A percentile compares a stretch with the other conserved stretches of the same genome.
Evolutionary conservation across 2,888 invertebrate genomes (phyloP).

Genomic region (Macrophya alboannulata): DNA sequence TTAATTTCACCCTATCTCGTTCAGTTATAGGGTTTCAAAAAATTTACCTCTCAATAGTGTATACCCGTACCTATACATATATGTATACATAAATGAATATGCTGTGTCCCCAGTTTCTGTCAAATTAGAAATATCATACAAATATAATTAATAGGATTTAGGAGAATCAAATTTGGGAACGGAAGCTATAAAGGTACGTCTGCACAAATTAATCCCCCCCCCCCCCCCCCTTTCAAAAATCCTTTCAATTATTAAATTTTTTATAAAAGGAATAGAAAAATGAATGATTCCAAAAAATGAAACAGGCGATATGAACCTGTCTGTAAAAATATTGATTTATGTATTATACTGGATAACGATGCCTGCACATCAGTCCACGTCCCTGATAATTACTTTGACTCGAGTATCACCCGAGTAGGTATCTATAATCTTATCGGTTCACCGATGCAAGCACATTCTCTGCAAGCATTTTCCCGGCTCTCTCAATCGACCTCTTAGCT

Average conservation of each 20-base stretch:
- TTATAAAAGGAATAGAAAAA: too few relatives aligned
- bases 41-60: neutral
- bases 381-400: slow-evolving; percentile 65
- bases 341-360: slow-evolving; percentile 48
- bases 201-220: too few relatives aligned
- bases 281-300: too few relatives aligned
- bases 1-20: slow-evolving; percentile 17
- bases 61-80: too few relatives aligned
- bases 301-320: too few relatives aligned
- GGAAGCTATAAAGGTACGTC: too few relatives aligned
- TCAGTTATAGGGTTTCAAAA: neutral
- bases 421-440: slow-evolving; percentile 62
- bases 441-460: slow-evolving; percentile 61
- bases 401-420: slow-evolving; percentile 54
- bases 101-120: neutral
- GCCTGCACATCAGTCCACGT: slow-evolving; percentile 49
- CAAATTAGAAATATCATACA: neutral
- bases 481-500: slow-evolving; percentile 18
- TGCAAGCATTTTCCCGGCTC: neutral
- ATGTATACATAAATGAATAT: too few relatives aligned
- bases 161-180: too few relatives aligned
- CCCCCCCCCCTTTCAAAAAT: too few relatives aligned
- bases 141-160: neutral
- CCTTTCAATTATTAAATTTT: too few relatives aligned
- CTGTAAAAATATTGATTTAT: too few relatives aligned